A percentile compares a stretch with the other conserved stretches of the same genome.
Evolutionary conservation across 2,113 vertebrate species (phyloP).

Genomic region (Actenoides lindsayi): DNA sequence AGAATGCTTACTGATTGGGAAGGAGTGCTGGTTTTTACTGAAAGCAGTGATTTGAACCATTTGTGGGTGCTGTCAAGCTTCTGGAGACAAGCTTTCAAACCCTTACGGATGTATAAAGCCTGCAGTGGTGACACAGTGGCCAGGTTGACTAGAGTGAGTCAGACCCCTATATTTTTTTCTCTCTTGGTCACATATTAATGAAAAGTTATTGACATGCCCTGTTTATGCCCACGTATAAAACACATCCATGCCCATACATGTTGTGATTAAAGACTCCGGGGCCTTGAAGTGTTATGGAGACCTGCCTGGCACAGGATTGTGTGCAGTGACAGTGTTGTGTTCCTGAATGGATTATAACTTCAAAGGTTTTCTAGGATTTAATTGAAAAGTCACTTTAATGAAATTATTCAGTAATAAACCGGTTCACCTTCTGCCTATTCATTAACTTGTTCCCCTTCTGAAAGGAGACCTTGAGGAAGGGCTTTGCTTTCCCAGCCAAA

Average conservation of each 20-base stretch:
- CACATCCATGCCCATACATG: not conserved
- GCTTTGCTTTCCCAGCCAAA: not conserved
- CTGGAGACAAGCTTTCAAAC: not conserved
- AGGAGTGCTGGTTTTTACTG: not conserved
- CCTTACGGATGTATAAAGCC: not conserved
- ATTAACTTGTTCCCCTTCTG: not conserved
- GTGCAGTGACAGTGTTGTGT: not conserved
- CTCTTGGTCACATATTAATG: not conserved
- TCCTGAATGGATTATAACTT: not conserved
- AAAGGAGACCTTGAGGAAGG: not conserved
- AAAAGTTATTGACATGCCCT: not conserved
- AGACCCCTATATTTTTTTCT: not conserved
- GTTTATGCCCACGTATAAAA: not conserved
- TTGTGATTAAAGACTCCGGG: not conserved
- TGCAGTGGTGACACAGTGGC: not conserved
- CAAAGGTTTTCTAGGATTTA: not conserved
- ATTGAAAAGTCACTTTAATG: not conserved
- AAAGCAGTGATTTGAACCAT: not conserved
- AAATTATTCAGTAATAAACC: not conserved
- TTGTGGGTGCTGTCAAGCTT: not conserved
- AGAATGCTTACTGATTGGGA: not conserved
- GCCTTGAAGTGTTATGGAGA: not conserved
- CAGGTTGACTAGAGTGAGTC: not conserved
- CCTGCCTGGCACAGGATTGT: not conserved
- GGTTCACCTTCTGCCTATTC: not conserved